Evolutionary conservation across 1,140 invertebrate species (phyloP).

Genomic region (Aphaenogaster rudis): DNA sequence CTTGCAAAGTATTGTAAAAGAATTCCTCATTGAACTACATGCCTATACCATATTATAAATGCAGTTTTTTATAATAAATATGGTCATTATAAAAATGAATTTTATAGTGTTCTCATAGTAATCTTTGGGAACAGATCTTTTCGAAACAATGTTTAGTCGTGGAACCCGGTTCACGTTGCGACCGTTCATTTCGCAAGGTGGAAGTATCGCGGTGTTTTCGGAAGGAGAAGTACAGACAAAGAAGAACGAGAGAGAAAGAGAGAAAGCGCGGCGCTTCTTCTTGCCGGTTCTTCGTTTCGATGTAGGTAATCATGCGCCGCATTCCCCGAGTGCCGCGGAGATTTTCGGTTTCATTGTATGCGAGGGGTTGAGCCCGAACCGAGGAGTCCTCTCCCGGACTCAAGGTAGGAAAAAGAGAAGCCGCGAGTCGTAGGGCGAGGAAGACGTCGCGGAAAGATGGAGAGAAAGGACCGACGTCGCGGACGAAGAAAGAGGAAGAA

Average conservation of each 20-base stretch:
- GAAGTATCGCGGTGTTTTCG: constrained; percentile 41
- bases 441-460: constrained; percentile 62
- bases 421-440: constrained; percentile 54
- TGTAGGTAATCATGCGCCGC: constrained; percentile 82
- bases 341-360: constrained; percentile 85
- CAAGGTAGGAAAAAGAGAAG: constrained; percentile 65
- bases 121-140: neutral
- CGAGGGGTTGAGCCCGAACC: constrained; percentile 69
- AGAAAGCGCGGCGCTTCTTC: constrained; percentile 69
- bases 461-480: constrained; percentile 13
- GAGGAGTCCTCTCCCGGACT: constrained; percentile 51
- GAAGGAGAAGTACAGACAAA: neutral
- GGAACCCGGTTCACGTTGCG: constrained; percentile 12
- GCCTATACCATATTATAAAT: neutral
- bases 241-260: constrained; percentile 13
- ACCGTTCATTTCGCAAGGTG: constrained; percentile 8
- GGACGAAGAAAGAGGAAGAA: constrained; percentile 19
- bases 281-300: constrained; percentile 71
- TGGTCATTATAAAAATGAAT: neutral
- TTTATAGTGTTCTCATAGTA: neutral
- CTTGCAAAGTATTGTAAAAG: neutral
- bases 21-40: neutral
- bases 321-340: constrained; percentile 80
- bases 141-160: constrained; percentile 29
- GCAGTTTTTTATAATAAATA: neutral